phyloP scores from a whole-genome alignment of 2,797 vertebrate species.

The Clarias platycephalus region DNA sequence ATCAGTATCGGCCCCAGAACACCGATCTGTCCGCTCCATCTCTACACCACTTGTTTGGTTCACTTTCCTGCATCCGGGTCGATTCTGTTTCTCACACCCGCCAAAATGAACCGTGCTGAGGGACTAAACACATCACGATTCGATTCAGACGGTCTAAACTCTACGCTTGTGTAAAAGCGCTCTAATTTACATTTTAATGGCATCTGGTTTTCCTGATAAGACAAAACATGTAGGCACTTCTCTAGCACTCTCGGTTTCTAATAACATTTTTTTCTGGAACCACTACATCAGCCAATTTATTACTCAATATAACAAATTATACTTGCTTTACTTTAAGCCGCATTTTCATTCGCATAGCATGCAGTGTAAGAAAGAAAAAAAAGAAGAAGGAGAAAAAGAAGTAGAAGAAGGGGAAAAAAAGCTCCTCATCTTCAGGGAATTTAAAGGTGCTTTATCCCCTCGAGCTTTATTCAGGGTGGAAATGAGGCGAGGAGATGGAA shows the following conservation, averaged over 20 bases:
- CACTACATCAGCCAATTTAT: conserved; percentile 8
- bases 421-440: neutral
- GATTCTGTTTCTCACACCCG: neutral
- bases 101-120: neutral
- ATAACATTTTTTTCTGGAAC: neutral
- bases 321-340: conserved; percentile 5
- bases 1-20: neutral
- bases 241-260: conserved; percentile 4
- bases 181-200: conserved; percentile 23
- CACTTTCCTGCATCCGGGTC: neutral
- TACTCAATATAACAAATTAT: conserved; percentile 12
- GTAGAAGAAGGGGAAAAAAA: neutral
- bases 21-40: neutral
- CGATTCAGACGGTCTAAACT: neutral
- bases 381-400: neutral
- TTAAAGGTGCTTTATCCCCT: conserved; percentile 7
- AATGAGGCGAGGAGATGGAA: neutral
- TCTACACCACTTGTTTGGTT: neutral
- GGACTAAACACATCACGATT: neutral
- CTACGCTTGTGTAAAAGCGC: neutral
- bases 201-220: conserved; percentile 13
- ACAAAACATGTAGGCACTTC: conserved; percentile 5
- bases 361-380: neutral
- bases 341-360: neutral
- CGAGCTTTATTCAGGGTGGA: neutral